A percentile compares a stretch with the other conserved stretches of the same genome.
These are phyloP conservation scores for Hucho hucho DNA, from an alignment of 2,113 vertebrate species.

Conservation along the genomic window DNA sequence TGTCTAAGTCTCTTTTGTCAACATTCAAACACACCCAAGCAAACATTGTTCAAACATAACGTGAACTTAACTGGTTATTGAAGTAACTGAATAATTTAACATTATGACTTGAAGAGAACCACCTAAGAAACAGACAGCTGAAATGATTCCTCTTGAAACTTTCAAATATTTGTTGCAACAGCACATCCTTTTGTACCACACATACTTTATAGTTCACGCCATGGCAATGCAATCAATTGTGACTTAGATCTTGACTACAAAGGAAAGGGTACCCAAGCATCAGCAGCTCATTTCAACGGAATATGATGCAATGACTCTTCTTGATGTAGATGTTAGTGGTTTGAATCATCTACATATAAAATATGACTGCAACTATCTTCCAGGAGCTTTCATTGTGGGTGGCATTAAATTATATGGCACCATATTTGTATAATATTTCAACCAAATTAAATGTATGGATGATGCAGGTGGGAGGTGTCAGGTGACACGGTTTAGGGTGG, in stretches of 20 bases:
- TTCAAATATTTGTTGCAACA: no score
- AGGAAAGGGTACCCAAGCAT: not conserved
- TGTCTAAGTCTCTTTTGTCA: no score
- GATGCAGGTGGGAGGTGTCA: not conserved
- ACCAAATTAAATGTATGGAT: not conserved
- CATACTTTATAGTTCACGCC: not conserved
- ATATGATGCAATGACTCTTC: not conserved
- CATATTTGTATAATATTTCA: not conserved
- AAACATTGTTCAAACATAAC: not conserved
- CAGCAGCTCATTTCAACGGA: not conserved
- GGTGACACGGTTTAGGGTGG: conserved; percentile 16
- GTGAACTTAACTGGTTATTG: not conserved
- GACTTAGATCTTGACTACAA: not conserved
- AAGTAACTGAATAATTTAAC: not conserved
- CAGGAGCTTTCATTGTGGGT: no score
- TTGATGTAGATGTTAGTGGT: not conserved
- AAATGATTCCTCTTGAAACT: not conserved
- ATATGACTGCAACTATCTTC: no score
- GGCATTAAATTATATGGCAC: no score
- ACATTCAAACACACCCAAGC: no score
- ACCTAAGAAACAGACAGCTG: not conserved
- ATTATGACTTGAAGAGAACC: not conserved
- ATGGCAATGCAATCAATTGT: not conserved
- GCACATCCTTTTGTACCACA: no score
- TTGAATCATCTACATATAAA: not conserved